Conservation (phyloP, 2,888 invertebrate species). For the Caenorhabditis uteleia region DNA sequence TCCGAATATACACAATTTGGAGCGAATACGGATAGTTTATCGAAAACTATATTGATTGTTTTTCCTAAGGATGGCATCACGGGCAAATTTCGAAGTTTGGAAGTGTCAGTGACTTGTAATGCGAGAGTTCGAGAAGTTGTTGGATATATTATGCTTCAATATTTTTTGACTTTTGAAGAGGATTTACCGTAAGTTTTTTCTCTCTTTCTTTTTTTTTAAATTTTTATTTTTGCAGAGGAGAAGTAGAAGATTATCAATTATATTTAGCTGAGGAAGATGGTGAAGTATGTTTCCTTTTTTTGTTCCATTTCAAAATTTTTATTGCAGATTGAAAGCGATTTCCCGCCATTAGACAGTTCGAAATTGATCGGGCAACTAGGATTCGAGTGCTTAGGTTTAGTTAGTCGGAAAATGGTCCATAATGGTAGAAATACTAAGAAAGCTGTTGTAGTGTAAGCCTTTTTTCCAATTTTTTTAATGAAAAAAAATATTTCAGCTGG, state of each 20-base stretch:
- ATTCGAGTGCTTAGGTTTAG: constrained; percentile 29
- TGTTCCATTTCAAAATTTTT: background rate
- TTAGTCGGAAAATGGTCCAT: background rate
- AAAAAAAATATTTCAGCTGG: constrained; percentile 1
- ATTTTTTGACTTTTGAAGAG: constrained; percentile 14
- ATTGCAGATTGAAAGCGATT: constrained; percentile 39
- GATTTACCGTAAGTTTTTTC: constrained; percentile 21
- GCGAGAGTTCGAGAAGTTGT: constrained; percentile 39
- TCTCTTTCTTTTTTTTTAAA: background rate
- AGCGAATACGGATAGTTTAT: constrained; percentile 12
- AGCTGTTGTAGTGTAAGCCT: constrained; percentile 22
- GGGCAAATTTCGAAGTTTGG: constrained; percentile 4
- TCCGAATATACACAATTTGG: constrained; percentile 31
- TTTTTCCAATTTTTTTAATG: background rate
- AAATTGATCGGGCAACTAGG: constrained; percentile 48
- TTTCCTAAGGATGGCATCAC: constrained; percentile 13
- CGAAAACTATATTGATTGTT: constrained; percentile 30
- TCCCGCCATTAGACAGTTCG: constrained; percentile 44
- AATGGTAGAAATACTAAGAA: constrained; percentile 13
- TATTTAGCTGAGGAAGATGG: constrained; percentile 52
- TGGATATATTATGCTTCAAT: constrained; percentile 30
- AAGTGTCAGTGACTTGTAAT: constrained; percentile 17
- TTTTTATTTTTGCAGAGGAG: constrained; percentile 21
- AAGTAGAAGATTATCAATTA: constrained; percentile 44
- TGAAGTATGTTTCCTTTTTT: constrained; percentile 8